phyloP scores from a whole-genome alignment of 2,113 vertebrate genomes.

The Cinclus mexicanus region DNA sequence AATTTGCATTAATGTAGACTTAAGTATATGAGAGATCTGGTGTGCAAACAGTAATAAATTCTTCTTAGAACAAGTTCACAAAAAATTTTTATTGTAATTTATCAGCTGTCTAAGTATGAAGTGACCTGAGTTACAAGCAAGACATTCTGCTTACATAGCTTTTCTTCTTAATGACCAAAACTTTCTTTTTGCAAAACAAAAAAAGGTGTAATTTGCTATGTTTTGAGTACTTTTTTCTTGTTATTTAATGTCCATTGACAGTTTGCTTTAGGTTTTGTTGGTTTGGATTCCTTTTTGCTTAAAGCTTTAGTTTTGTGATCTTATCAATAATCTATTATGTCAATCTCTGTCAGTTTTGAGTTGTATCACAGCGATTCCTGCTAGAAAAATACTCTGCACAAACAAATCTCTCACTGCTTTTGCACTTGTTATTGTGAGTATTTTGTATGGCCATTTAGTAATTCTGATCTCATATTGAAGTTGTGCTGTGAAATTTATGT shows the following conservation, averaged over 20 bases:
- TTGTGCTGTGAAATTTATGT: not conserved
- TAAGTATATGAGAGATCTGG: slow-evolving; percentile 20
- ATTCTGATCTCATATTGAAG: not conserved
- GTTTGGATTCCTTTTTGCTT: not conserved
- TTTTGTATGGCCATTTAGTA: not conserved
- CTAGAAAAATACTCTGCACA: not conserved
- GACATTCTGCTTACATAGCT: not conserved
- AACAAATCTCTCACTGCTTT: not conserved
- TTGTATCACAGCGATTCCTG: not conserved
- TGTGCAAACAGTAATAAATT: slow-evolving; percentile 25
- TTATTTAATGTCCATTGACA: not conserved
- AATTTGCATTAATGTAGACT: slow-evolving; percentile 17
- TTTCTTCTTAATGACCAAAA: not conserved
- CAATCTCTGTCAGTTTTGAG: not conserved
- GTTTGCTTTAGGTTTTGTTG: not conserved
- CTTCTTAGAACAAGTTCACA: not conserved
- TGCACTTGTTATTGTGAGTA: not conserved
- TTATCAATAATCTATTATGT: not conserved
- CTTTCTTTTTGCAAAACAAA: not conserved
- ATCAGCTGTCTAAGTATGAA: not conserved
- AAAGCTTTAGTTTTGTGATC: not conserved
- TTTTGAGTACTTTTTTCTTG: not conserved
- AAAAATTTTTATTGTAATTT: not conserved
- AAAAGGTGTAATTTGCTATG: not conserved
- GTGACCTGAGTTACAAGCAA: not conserved